A percentile compares a stretch with the other conserved stretches of the same genome.
Conservation (phyloP, 2,888 invertebrate genomes). For the Thymelicus acteon region DNA sequence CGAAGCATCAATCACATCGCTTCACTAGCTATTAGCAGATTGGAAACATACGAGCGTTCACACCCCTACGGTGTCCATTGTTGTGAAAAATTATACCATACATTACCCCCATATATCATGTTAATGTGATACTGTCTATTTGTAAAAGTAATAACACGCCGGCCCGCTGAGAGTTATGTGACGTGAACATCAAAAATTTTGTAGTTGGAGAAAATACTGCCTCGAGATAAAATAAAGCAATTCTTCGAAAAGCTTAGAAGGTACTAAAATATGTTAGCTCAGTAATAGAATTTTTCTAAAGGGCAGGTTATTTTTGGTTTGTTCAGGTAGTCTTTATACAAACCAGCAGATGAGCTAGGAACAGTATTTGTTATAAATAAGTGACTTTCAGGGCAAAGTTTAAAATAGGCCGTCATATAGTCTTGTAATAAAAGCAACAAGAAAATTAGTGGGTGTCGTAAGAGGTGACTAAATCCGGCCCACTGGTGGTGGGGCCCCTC, state of each 20-base stretch:
- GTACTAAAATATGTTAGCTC: neutral
- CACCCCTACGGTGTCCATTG: constrained; percentile 30
- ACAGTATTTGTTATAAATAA: neutral
- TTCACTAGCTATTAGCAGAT: constrained; percentile 40
- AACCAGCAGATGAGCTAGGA: too few relatives aligned
- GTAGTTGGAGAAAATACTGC: neutral
- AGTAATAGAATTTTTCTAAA: neutral
- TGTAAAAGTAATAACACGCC: constrained; percentile 25
- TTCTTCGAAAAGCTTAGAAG: neutral
- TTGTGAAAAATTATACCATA: constrained; percentile 34
- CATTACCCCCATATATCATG: constrained; percentile 29
- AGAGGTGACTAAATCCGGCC: too few relatives aligned
- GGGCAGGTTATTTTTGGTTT: neutral
- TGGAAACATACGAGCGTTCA: constrained; percentile 34
- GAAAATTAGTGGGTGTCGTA: too few relatives aligned
- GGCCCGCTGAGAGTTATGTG: constrained; percentile 13
- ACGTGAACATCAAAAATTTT: neutral
- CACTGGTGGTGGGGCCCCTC: too few relatives aligned
- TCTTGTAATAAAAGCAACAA: too few relatives aligned
- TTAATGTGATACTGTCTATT: constrained; percentile 31
- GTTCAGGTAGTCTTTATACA: too few relatives aligned
- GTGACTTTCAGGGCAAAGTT: too few relatives aligned
- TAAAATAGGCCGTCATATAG: too few relatives aligned
- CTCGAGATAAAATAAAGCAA: neutral
- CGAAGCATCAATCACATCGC: constrained; percentile 22